These are phyloP conservation scores for Asbolus verrucosus DNA, from an alignment of 1,140 invertebrate genomes.

Conservation along the genomic window DNA sequence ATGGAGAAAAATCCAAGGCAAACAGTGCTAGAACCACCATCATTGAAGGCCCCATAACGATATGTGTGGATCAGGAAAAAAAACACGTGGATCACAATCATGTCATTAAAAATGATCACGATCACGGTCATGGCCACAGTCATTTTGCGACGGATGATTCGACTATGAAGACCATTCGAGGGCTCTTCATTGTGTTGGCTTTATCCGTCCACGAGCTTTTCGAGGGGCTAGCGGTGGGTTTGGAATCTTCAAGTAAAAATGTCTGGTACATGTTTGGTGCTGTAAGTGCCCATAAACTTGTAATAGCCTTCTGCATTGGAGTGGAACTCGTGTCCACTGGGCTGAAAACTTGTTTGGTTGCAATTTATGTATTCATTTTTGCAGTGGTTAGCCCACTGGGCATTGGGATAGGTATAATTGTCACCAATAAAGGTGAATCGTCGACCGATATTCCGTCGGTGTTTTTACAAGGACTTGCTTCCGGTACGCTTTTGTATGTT, in stretches of 20 bases:
- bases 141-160: slow-evolving; percentile 66
- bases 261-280: slow-evolving; percentile 75
- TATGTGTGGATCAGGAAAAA: slow-evolving; percentile 13
- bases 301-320: slow-evolving; percentile 71
- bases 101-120: slow-evolving; percentile 40
- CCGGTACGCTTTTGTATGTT: slow-evolving; percentile 76
- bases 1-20: background rate
- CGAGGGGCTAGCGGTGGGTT: slow-evolving; percentile 90
- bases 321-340: slow-evolving; percentile 65
- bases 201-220: slow-evolving; percentile 92
- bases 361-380: slow-evolving; percentile 68
- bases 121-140: slow-evolving; percentile 53
- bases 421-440: slow-evolving; percentile 48
- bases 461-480: slow-evolving; percentile 71
- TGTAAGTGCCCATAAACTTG: slow-evolving; percentile 71
- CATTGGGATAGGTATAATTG: slow-evolving; percentile 67
- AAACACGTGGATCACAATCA: slow-evolving; percentile 43
- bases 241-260: slow-evolving; percentile 76
- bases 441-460: slow-evolving; percentile 58
- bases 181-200: slow-evolving; percentile 85
- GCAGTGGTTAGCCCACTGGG: slow-evolving; percentile 70
- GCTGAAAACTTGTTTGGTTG: slow-evolving; percentile 59
- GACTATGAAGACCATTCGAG: slow-evolving; percentile 76
- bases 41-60: slow-evolving; percentile 2
- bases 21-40: slow-evolving; percentile 3